Evolutionary conservation across 2,797 vertebrate species (phyloP).

Genomic region (Dermochelys coriacea): DNA sequence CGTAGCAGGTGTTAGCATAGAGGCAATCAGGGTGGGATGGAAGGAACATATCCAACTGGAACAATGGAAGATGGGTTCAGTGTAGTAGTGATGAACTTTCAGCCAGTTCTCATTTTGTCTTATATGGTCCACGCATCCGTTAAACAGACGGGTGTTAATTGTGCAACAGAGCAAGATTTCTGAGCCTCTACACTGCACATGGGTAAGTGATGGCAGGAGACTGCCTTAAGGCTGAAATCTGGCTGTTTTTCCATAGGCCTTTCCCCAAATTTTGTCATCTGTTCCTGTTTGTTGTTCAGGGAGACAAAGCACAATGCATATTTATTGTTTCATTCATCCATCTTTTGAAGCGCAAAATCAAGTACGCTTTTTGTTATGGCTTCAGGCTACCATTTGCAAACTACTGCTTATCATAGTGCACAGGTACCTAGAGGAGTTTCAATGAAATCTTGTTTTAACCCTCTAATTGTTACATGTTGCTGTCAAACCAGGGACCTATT

Average conservation of each 20-base stretch:
- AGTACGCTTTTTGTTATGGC: slow-evolving; percentile 69
- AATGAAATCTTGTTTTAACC: slow-evolving; percentile 19
- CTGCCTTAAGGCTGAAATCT: slow-evolving; percentile 32
- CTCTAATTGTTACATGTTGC: slow-evolving; percentile 9
- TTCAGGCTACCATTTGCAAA: slow-evolving; percentile 71
- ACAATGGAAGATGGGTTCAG: neutral
- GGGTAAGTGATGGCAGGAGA: neutral
- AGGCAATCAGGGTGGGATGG: neutral
- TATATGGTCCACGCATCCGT: neutral
- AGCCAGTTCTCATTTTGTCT: neutral
- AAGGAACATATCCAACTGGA: accelerated
- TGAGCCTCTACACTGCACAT: neutral
- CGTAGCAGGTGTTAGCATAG: neutral
- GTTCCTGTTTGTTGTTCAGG: slow-evolving; percentile 22
- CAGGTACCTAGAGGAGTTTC: slow-evolving; percentile 36
- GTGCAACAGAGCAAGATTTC: neutral
- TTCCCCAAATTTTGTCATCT: slow-evolving; percentile 38
- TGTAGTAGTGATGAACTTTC: neutral
- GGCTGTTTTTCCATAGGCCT: neutral
- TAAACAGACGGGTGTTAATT: neutral
- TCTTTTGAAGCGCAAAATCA: slow-evolving; percentile 54
- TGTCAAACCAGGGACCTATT: neutral
- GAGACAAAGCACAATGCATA: slow-evolving; percentile 52
- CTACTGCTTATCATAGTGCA: slow-evolving; percentile 31
- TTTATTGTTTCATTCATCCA: slow-evolving; percentile 51